Base-by-base conservation (phyloP, 1,140 invertebrate species). In the Melitaea cinxia region DNA sequence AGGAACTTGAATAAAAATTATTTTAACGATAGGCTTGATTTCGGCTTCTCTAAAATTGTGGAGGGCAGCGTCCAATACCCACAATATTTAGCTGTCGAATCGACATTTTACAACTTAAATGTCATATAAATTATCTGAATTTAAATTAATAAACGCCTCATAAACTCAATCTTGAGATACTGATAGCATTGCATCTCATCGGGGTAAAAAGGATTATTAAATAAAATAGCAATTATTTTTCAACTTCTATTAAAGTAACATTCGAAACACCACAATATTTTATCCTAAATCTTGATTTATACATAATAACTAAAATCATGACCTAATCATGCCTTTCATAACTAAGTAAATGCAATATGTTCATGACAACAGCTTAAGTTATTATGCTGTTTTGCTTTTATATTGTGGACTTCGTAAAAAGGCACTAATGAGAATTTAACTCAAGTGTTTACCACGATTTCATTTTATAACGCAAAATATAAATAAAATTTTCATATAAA, bases 341-440 rank as follows among this genome's bases (percentile, higher is more conserved):
- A 61, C 62, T 70, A 66, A 72, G 67, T 76, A 85, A 82, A 83
- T 82, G 82, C 83, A 80, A 77, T 59, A 78, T 78, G 78, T 78
- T 80, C 77, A 88, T 86, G 83, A 86, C 83, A 88, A 87, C 62
- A 85, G 77, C 66, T 69, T 54, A 65, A 57, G 21, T 58, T 62
- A 65, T 17, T 65, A 33, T 70, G 58, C 65, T 57, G 47, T 58
- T 17, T 55, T 26, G 62, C 45, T 49, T 50, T 21, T 19, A 23
- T 47, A n/a, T 17, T 63, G 50, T 42, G 47, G 39, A 23, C 50
- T 62, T 14, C 50, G 50, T 45, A 58, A 42, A 68, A 68, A 69
- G 64, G 64, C 63, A 72, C 69, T 72, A 49, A 65, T 50, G 60
- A 69, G 47, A 72, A 65, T 75, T 67, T 63, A 67, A 50, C 57